These are phyloP conservation scores for Megaustenia siamemsis DNA, from an alignment of 2,888 invertebrate species.

Conservation along the genomic window DNA sequence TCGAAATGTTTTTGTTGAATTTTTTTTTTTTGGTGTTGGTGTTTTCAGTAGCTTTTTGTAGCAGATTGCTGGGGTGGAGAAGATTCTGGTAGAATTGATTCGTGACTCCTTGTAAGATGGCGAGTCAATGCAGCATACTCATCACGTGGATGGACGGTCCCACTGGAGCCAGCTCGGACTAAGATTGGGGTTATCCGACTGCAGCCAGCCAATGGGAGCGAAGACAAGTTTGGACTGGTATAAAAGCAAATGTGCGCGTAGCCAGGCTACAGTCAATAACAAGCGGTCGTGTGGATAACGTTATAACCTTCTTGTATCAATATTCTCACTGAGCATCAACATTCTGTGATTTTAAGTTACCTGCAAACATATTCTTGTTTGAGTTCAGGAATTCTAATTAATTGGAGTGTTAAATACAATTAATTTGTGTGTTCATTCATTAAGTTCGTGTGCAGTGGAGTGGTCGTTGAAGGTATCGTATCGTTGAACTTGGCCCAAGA, in stretches of 20 bases:
- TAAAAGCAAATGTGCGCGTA: not conserved
- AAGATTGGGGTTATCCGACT: conserved; percentile 18
- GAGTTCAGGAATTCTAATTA: not conserved
- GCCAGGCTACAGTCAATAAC: not conserved
- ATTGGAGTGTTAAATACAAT: too few relatives aligned
- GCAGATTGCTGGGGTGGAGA: not conserved
- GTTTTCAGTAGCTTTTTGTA: not conserved
- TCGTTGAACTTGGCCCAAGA: not conserved
- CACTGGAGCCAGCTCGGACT: not conserved
- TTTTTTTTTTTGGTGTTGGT: too few relatives aligned
- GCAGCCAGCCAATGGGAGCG: conserved; percentile 40
- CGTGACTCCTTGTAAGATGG: conserved; percentile 4
- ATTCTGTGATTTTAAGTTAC: too few relatives aligned
- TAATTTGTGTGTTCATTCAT: not conserved
- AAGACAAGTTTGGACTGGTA: conserved; percentile 42
- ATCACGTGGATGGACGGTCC: conserved; percentile 15
- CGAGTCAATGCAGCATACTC: not conserved
- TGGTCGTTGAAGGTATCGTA: too few relatives aligned
- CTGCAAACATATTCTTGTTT: too few relatives aligned
- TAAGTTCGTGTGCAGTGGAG: not conserved
- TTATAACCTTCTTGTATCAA: not conserved
- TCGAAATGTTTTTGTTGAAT: not conserved
- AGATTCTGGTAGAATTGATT: not conserved
- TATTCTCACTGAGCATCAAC: not conserved
- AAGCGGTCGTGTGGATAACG: not conserved